phyloP scores from a whole-genome alignment of 1,140 invertebrate species.

The Drepana arcuata region DNA sequence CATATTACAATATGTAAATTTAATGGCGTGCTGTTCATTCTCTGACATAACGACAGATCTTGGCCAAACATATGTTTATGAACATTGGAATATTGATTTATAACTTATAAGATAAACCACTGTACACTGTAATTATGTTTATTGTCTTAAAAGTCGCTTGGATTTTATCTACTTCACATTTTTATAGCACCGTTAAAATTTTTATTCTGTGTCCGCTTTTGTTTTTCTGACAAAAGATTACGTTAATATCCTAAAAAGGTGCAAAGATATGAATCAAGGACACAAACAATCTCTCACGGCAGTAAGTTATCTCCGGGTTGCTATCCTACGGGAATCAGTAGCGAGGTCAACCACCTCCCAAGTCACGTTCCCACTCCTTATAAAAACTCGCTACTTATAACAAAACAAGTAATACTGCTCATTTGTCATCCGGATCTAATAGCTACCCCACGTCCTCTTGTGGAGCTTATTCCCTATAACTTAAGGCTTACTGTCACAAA shows the following conservation, averaged over 20 bases:
- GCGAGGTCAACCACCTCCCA: slow-evolving; percentile 41
- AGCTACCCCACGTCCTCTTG: slow-evolving; percentile 20
- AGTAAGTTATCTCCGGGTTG: slow-evolving; percentile 30
- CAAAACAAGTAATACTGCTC: slow-evolving; percentile 50
- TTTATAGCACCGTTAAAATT: too few relatives aligned
- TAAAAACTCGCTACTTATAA: slow-evolving; percentile 35
- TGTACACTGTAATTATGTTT: too few relatives aligned
- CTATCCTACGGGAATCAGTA: slow-evolving; percentile 44
- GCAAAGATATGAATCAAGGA: slow-evolving; percentile 33
- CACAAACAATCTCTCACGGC: slow-evolving; percentile 38
- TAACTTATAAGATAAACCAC: too few relatives aligned
- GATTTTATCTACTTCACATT: too few relatives aligned
- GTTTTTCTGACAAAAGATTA: too few relatives aligned
- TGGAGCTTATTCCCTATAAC: slow-evolving; percentile 42
- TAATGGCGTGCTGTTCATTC: slow-evolving; percentile 50
- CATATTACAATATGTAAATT: slow-evolving; percentile 55
- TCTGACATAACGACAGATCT: slow-evolving; percentile 23
- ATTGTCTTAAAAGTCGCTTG: too few relatives aligned
- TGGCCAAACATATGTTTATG: slow-evolving; percentile 22
- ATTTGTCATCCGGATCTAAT: slow-evolving; percentile 52
- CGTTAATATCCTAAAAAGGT: slow-evolving; percentile 35
- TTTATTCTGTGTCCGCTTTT: too few relatives aligned
- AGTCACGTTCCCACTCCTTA: slow-evolving; percentile 44
- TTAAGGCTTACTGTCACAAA: slow-evolving; percentile 52
- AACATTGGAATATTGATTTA: slow-evolving; percentile 38